A percentile compares a stretch with the other conserved stretches of the same genome.
These are phyloP conservation scores for Reinhardtius hippoglossoides DNA, from an alignment of 2,113 vertebrate species.

Conservation along the genomic window DNA sequence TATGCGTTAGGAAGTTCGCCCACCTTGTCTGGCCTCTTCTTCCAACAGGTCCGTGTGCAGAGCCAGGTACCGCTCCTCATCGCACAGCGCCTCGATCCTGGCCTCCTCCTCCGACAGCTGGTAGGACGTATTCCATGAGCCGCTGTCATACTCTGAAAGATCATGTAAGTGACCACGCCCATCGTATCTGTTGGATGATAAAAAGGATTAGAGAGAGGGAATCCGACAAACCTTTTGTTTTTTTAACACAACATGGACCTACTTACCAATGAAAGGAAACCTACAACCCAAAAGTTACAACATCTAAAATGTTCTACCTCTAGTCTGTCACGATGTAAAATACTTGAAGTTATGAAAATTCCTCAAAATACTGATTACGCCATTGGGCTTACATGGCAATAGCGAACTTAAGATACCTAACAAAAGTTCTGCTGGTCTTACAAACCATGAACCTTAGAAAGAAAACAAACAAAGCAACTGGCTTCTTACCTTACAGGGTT, in stretches of 20 bases:
- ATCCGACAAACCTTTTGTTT: slow-evolving; percentile 20
- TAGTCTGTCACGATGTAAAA: slow-evolving; percentile 34
- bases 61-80: slow-evolving; percentile 99
- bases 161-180: slow-evolving; percentile 99
- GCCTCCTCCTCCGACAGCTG: slow-evolving; percentile 97
- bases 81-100: slow-evolving; percentile 96
- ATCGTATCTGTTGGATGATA: slow-evolving; percentile 95
- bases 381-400: slow-evolving; percentile 26
- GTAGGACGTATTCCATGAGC: slow-evolving; percentile 98
- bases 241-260: slow-evolving; percentile 62
- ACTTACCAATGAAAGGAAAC: slow-evolving; percentile 76
- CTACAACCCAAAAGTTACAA: slow-evolving; percentile 65
- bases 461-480: slow-evolving; percentile 77
- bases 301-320: slow-evolving; percentile 46
- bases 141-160: slow-evolving; percentile 99
- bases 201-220: slow-evolving; percentile 81
- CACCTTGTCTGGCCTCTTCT: slow-evolving; percentile 99
- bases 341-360: slow-evolving; percentile 12
- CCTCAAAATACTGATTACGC: slow-evolving; percentile 23
- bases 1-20: slow-evolving; percentile 37
- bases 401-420: slow-evolving; percentile 43
- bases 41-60: slow-evolving; percentile 99
- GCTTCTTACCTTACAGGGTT: slow-evolving; percentile 95
- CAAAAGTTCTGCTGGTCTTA: slow-evolving; percentile 50
- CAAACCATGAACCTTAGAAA: slow-evolving; percentile 56